phyloP scores from a whole-genome alignment of 2,888 invertebrate genomes.

The Agrotis ipsilon region DNA sequence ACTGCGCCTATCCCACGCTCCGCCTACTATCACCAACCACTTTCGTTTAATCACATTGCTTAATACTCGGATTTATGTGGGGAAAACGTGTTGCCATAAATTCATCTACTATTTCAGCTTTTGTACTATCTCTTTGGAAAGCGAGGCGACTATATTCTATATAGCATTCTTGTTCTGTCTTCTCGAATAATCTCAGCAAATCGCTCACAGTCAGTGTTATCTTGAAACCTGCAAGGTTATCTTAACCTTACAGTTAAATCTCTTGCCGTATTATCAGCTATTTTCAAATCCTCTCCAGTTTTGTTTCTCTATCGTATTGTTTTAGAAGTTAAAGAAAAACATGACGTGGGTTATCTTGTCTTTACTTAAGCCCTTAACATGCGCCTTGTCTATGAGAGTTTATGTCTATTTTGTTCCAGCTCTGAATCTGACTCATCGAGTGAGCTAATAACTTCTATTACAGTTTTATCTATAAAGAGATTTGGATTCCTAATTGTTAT shows the following conservation, averaged over 20 bases:
- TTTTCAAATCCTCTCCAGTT: conserved; percentile 21
- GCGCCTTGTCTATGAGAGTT: not conserved
- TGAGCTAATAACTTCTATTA: conserved; percentile 5
- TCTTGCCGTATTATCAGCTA: conserved; percentile 27
- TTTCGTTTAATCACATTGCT: conserved; percentile 85
- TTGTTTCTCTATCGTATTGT: conserved; percentile 9
- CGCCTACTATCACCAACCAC: conserved; percentile 83
- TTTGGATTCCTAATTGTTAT: conserved; percentile 38
- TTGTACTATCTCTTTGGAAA: conserved; percentile 49
- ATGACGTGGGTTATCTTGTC: conserved; percentile 30
- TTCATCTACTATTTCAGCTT: conserved; percentile 55
- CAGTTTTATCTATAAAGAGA: conserved; percentile 7
- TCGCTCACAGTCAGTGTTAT: conserved; percentile 60
- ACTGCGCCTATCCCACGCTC: conserved; percentile 82
- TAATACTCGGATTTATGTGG: conserved; percentile 77
- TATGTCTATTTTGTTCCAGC: conserved; percentile 21
- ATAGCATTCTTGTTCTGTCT: conserved; percentile 14
- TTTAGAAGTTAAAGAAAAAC: conserved; percentile 25
- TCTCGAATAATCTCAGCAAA: conserved; percentile 37
- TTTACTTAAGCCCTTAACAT: conserved; percentile 28
- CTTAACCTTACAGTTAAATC: conserved; percentile 59
- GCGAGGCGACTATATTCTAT: not conserved
- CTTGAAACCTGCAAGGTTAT: conserved; percentile 70
- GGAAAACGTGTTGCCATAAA: conserved; percentile 69
- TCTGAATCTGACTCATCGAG: conserved; percentile 28